Conservation (phyloP, 2,888 invertebrate genomes). For the Crematogaster levior region DNA sequence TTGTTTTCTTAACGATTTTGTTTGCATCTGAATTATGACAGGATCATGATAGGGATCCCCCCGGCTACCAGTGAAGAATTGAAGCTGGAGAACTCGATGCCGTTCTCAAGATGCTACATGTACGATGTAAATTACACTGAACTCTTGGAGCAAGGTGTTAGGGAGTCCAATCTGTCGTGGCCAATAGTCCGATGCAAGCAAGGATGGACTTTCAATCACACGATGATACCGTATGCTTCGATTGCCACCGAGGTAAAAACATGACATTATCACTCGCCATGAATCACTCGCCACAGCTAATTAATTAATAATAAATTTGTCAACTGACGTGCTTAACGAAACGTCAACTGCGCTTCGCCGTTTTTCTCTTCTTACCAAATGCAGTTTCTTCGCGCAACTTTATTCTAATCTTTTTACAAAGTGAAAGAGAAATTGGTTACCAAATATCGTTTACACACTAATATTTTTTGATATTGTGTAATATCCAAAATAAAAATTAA, state of each 20-base stretch:
- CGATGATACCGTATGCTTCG: conserved; percentile 93
- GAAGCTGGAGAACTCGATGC: conserved; percentile 80
- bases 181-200: conserved; percentile 89
- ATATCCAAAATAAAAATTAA: neutral
- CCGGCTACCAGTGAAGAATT: conserved; percentile 81
- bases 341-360: neutral
- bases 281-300: neutral
- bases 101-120: conserved; percentile 91
- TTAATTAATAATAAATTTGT: conserved; percentile 13
- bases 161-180: conserved; percentile 90
- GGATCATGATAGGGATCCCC: conserved; percentile 91
- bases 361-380: neutral
- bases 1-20: neutral
- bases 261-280: neutral
- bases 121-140: conserved; percentile 92
- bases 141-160: conserved; percentile 87
- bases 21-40: conserved; percentile 81
- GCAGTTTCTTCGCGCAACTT: too few species aligned
- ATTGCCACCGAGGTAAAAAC: conserved; percentile 94
- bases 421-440: neutral
- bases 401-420: neutral
- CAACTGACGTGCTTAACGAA: neutral
- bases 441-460: neutral
- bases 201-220: conserved; percentile 94
- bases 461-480: conserved; percentile 1